These are phyloP conservation scores for Micromesistius poutassou DNA, from an alignment of 2,797 vertebrate genomes.

Conservation along the genomic window DNA sequence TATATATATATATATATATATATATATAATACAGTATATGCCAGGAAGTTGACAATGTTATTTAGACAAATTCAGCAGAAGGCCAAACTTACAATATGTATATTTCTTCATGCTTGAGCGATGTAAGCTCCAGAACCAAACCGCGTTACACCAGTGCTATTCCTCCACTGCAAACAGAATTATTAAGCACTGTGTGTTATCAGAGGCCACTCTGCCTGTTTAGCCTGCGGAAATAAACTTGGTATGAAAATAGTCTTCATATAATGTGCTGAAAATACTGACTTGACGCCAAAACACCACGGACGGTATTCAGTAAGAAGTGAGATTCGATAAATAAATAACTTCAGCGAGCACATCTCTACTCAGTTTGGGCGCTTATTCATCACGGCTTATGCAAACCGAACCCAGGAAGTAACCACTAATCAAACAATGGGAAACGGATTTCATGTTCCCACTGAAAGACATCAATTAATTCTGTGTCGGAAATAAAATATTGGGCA, in stretches of 20 bases:
- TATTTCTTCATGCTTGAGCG: conserved; percentile 9
- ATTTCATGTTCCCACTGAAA: neutral
- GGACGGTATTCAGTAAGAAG: neutral
- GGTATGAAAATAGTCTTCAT: neutral
- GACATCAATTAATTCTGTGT: neutral
- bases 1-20: too few species aligned
- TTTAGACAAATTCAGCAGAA: neutral
- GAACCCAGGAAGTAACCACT: neutral
- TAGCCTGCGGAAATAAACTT: neutral
- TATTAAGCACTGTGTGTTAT: neutral
- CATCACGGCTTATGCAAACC: too few species aligned
- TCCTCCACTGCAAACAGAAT: neutral
- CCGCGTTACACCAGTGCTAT: neutral
- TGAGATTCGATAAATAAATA: neutral
- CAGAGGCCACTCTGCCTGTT: neutral
- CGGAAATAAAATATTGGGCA: neutral
- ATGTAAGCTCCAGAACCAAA: conserved; percentile 11
- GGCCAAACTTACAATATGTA: conserved; percentile 4
- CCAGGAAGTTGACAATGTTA: conserved; percentile 18
- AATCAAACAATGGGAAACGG: neutral
- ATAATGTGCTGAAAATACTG: neutral
- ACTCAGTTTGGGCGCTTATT: neutral
- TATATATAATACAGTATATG: neutral
- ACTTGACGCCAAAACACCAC: neutral
- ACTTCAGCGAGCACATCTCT: neutral